Evolutionary conservation across 2,113 vertebrate species (phyloP), one percentile per base, ranked within the genome.

Genomic region (Ammodytes dubius): DNA sequence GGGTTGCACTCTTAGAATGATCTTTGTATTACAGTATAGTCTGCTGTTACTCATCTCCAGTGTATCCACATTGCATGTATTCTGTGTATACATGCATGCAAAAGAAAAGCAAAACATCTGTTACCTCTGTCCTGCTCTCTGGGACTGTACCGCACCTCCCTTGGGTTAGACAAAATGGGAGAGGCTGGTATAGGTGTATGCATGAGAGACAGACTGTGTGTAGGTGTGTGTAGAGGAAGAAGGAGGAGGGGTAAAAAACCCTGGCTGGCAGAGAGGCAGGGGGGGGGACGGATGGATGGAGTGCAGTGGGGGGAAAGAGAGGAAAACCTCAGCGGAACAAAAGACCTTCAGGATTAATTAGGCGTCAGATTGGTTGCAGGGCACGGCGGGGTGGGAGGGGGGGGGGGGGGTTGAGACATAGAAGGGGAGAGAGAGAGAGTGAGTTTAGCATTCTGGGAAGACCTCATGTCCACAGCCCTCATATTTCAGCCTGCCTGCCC

Each of bases 281-380:
- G 79, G 83, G 85, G 87, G 63, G 72, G 90, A 90, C 93, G 88
- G 87, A 90, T 93, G 88, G 87, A 90, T 92, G 91, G 82, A 88
- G 79, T 89, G 91, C 76, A 84, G 87, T 73, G 39, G 82, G 86
- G 85, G 85, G 82, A 88, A 74, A 84, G 86, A 89, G 86, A 86
- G 87, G 84, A 80, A 91, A 93, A 83, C 81, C 92, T 94, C 92
- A 90, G 92, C 59, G 89, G 93, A 94, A 95, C 92, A 94, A 94
- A 95, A 94, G 92, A 94, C 94, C 94, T 94, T 95, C 92, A 94
- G 93, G 94, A 96, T 96, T 95, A 96, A 96, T 96, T 95, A 95
- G 93, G 90, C 92, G 91, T 95, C 94, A 92, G 93, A 95, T 95
- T 95, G 94, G 92, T 94, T 95, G 90, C 88, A 90, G 94, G 92